Percentiles rank a stretch among this genome's conserved stretches.
Evolutionary conservation across 2,113 vertebrate species (phyloP).

Genomic region (Notothenia rossii): DNA sequence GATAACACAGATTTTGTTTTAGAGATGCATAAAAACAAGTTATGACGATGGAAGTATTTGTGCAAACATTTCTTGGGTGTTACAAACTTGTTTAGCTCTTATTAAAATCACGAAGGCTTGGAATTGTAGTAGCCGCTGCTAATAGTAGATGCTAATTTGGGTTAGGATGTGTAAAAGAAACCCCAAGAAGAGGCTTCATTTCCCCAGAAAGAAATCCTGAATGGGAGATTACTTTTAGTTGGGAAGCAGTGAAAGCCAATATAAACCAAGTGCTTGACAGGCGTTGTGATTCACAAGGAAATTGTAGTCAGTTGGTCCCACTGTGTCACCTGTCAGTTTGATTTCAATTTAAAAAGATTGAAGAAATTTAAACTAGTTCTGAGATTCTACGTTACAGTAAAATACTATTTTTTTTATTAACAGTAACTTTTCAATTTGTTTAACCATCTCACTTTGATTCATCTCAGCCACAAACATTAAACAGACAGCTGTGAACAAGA

Average conservation of each 20-base stretch:
- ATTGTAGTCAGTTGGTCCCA: conserved; percentile 12
- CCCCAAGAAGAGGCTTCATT: too few relatives aligned
- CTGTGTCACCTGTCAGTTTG: neutral
- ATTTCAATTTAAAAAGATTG: neutral
- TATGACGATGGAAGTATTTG: neutral
- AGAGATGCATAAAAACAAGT: neutral
- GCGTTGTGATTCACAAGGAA: neutral
- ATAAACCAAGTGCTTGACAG: neutral
- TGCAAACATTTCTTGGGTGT: neutral
- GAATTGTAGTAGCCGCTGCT: neutral
- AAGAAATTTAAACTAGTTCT: neutral
- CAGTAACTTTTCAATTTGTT: neutral
- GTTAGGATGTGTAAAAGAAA: neutral
- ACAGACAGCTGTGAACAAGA: neutral
- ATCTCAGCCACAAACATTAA: neutral
- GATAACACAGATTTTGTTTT: neutral
- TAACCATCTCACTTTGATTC: neutral
- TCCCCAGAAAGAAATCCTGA: neutral
- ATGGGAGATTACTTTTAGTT: neutral
- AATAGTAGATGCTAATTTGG: neutral
- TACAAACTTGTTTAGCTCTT: neutral
- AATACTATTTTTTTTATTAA: neutral
- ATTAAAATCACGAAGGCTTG: neutral
- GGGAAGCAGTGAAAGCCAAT: neutral
- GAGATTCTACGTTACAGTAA: neutral